Evolutionary conservation across 2,888 invertebrate species (phyloP), one percentile per base, ranked within the genome.

Genomic region (Megaustenia siamemsis): DNA sequence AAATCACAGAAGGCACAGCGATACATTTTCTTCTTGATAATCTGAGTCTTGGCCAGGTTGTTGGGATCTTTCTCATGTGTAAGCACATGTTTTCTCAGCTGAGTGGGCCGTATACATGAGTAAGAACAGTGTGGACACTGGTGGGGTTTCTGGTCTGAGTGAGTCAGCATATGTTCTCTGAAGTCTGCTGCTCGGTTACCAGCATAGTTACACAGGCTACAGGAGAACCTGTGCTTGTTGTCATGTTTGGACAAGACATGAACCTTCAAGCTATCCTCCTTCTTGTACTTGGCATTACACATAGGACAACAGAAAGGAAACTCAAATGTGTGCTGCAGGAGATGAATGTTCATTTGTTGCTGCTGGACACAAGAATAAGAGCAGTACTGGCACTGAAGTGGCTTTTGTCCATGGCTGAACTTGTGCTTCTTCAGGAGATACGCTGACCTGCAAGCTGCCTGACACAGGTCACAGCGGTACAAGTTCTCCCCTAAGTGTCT

Each of bases 151-250:
- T 60, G 60, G 5, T 66, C 79, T n/a, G 81, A 81, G n/a, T 85
- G 85, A 21, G 85, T 85, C 53, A 85, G 49, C 66, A 85, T n/a
- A 43, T 85, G 85, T n/a, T 80, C 76, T 24, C 79, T 49, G 40
- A 85, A 85, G 56, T 85, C 85, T 45, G 85, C 85, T 15, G 85
- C 85, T 15, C 85, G 75, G 24, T 85, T 85, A 15, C 85, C 85
- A 38, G 68, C 85, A 56, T 85, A 85, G 43, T 80, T 81, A 56
- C 85, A 85, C 81, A 85, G 10, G 8, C 68, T 35, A 21, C 85
- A 85, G 32, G 12, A 68, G 24, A 63, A 85, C 6, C 40, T 43
- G 45, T 80, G 66, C 21, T 49, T 80, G 40, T 81, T 75, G 49
- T 79, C 71, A 53, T 85, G 85, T 15, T 68, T 32, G 32, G 73